Evolutionary conservation across 2,797 vertebrate species (phyloP).

Genomic region (Pseudopleuronectes americanus): DNA sequence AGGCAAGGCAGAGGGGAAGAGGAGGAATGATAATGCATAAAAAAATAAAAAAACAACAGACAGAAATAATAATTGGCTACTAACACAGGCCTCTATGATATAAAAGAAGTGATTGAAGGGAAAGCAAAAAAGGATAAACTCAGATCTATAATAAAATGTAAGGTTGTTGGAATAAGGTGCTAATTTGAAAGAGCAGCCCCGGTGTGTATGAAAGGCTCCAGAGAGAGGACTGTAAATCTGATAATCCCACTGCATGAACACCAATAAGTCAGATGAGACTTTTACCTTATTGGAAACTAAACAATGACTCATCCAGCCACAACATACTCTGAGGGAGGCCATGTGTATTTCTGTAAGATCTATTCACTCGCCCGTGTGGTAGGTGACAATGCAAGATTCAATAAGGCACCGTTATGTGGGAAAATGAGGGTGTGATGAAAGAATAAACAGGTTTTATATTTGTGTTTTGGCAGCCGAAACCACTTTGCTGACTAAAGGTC

Average conservation of each 20-base stretch:
- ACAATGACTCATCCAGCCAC: slow-evolving; percentile 64
- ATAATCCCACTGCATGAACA: slow-evolving; percentile 67
- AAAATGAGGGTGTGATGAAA: slow-evolving; percentile 15
- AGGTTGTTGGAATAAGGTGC: slow-evolving; percentile 38
- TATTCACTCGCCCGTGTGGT: slow-evolving; percentile 24
- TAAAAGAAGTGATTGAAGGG: slow-evolving; percentile 35
- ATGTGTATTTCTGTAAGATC: slow-evolving; percentile 17
- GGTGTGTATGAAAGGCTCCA: slow-evolving; percentile 46
- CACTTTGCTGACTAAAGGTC: slow-evolving; percentile 67
- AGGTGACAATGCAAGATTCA: slow-evolving; percentile 23
- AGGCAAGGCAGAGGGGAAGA: neutral
- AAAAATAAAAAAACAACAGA: slow-evolving; percentile 1
- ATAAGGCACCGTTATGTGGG: slow-evolving; percentile 18
- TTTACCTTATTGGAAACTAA: slow-evolving; percentile 68
- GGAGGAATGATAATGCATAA: slow-evolving; percentile 3
- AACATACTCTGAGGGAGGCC: slow-evolving; percentile 40
- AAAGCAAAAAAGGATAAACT: slow-evolving; percentile 25
- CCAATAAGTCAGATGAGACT: slow-evolving; percentile 68
- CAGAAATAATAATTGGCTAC: neutral
- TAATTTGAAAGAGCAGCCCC: slow-evolving; percentile 64
- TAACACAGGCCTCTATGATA: slow-evolving; percentile 16
- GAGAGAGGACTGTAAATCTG: slow-evolving; percentile 63
- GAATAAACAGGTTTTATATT: slow-evolving; percentile 56
- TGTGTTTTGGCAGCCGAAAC: slow-evolving; percentile 47
- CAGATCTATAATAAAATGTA: slow-evolving; percentile 32